Base-by-base conservation (phyloP, 1,140 invertebrate species). In the Arion vulgaris region DNA sequence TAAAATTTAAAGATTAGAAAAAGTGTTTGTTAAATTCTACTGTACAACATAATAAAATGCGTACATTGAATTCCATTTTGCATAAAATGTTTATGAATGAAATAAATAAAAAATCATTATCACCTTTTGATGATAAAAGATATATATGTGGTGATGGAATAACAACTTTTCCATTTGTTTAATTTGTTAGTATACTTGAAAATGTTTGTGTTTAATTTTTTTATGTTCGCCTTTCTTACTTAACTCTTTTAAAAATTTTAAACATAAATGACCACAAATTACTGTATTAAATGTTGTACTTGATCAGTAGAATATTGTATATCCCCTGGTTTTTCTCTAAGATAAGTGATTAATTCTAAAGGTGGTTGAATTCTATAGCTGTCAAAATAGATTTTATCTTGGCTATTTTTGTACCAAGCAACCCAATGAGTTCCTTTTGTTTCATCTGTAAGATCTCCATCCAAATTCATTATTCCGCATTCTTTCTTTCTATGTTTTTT, bases 71-170 rank as follows among this genome's bases (percentile, higher is more conserved):
- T 72, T 72, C 34, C 7, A 32, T 9, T 15, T 34, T 13, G 2
- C 34, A 36, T 36, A 32, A 72, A 62, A 62, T 62, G 57, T 62
- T 19, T 62, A 19, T 34, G 26, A 72, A 72, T 38, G 39, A 41
- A 41, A 19, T 72, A 41, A 36, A 38, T 72, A 72, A 36, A 72
- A 38, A 62, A 49, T 49, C 45, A 49, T 49, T 49, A 62, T 62
- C 57, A n/a, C 15, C 57, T 19, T 62, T 62, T 62, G 57, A 62
- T 62, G 57, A 62, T 62, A 62, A 62, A 62, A 62, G 57, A 62
- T 62, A 62, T 62, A 62, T 62, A 23, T 62, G 5, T 19, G 57
- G 9, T 49, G 45, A 49, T 49, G 45, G 45, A 49, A 49, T 49
- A 49, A 49, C 9, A 49, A 49, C 45, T 15, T 62, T 62, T 15